Evolutionary conservation across 2,888 invertebrate species (phyloP).

Genomic region (Ochropleura leucogaster): DNA sequence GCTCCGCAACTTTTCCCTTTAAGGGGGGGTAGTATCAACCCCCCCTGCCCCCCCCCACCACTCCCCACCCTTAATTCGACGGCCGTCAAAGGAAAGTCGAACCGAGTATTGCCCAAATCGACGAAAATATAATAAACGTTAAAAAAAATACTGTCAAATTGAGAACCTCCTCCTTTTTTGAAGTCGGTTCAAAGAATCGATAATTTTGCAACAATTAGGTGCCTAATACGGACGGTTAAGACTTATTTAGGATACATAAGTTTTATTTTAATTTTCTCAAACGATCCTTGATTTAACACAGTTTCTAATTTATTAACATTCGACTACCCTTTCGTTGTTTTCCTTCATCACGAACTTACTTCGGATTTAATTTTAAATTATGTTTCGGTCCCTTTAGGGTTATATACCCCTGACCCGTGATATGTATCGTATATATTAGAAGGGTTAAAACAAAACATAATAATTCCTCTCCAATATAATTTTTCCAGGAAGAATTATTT

Average conservation of each 20-base stretch:
- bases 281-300: constrained; percentile 15
- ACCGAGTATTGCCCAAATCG: too few species aligned
- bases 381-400: constrained; percentile 24
- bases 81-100: too few species aligned
- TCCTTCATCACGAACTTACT: constrained; percentile 33
- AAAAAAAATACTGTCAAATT: too few species aligned
- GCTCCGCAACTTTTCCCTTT: too few species aligned
- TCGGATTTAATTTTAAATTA: constrained; percentile 47
- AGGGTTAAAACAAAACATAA: constrained; percentile 1
- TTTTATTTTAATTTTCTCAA: constrained; percentile 6
- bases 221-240: background rate
- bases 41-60: too few species aligned
- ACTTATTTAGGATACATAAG: background rate
- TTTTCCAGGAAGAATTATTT: background rate
- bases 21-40: too few species aligned
- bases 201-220: too few species aligned
- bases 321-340: constrained; percentile 30
- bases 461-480: background rate
- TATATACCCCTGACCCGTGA: constrained; percentile 24
- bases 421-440: constrained; percentile 20
- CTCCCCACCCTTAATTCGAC: too few species aligned
- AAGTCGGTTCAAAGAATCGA: too few species aligned
- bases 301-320: constrained; percentile 42
- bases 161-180: too few species aligned
- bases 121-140: too few species aligned